A percentile compares a stretch with the other conserved stretches of the same genome.
These are phyloP conservation scores for Enteromius unitaeniatus DNA, from an alignment of 2,797 vertebrate species.

Conservation along the genomic window DNA sequence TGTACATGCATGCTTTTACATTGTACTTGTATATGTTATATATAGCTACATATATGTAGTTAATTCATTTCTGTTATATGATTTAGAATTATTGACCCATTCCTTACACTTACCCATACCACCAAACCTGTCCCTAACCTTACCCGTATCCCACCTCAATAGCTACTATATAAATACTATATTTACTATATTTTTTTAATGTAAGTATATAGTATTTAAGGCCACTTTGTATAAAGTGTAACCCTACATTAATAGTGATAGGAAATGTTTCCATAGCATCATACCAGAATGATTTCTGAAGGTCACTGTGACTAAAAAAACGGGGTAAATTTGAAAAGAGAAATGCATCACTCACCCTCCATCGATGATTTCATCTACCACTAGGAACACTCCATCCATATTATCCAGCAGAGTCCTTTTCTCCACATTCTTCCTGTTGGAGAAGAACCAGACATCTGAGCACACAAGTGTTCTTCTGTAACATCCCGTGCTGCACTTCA, in stretches of 20 bases:
- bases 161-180: too few relatives aligned
- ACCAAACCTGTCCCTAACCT: too few relatives aligned
- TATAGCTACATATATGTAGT: too few relatives aligned
- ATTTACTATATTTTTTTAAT: too few relatives aligned
- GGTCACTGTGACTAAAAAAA: not conserved
- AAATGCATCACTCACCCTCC: conserved; percentile 72
- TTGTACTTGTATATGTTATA: too few relatives aligned
- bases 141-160: too few relatives aligned
- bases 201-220: too few relatives aligned
- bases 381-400: conserved; percentile 88
- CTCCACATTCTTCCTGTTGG: conserved; percentile 88
- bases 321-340: not conserved
- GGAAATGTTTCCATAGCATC: not conserved
- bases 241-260: not conserved
- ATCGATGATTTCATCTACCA: conserved; percentile 93
- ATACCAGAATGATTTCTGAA: not conserved
- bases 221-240: too few relatives aligned
- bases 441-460: conserved; percentile 7
- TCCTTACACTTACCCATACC: too few relatives aligned
- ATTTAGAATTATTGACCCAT: too few relatives aligned
- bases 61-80: too few relatives aligned
- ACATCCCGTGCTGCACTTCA: not conserved
- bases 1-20: too few relatives aligned
- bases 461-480: conserved; percentile 15
- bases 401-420: conserved; percentile 88